Percentiles rank a stretch among this genome's conserved stretches.
Evolutionary conservation across 2,113 vertebrate species (phyloP).

Genomic region (Phainopepla nitens): DNA sequence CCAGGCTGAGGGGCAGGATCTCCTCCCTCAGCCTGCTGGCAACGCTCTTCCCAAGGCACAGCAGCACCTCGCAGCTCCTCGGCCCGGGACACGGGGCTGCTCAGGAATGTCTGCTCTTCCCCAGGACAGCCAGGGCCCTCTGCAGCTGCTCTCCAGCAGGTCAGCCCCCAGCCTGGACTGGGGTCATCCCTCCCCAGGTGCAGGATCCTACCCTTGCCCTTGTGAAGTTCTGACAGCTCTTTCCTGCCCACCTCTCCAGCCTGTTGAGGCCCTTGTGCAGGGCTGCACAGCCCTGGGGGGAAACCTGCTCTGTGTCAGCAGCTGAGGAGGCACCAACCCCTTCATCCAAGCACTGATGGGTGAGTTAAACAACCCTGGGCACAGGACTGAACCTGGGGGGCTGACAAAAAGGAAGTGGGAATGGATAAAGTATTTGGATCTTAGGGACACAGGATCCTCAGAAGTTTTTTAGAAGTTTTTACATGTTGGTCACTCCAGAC

Average conservation of each 20-base stretch:
- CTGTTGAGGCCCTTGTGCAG: neutral
- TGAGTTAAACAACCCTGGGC: neutral
- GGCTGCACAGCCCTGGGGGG: neutral
- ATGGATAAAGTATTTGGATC: neutral
- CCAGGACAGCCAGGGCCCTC: neutral
- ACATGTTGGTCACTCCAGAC: neutral
- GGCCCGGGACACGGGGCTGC: too few relatives aligned
- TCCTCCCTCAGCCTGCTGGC: neutral
- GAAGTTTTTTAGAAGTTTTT: neutral
- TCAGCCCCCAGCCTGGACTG: neutral
- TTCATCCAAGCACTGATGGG: neutral
- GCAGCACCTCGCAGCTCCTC: neutral
- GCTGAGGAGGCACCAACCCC: neutral
- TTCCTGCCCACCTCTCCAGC: neutral
- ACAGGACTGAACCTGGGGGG: neutral
- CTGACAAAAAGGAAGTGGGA: neutral
- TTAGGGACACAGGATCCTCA: neutral
- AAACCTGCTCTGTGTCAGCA: neutral
- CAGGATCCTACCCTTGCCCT: neutral
- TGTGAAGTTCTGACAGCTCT: neutral
- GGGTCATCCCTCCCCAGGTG: neutral
- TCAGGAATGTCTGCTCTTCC: neutral
- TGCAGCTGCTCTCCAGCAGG: neutral
- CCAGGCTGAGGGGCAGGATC: neutral
- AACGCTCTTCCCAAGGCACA: neutral